Conservation (phyloP, 2,797 vertebrate species). For the Pantherophis vulpinus region DNA sequence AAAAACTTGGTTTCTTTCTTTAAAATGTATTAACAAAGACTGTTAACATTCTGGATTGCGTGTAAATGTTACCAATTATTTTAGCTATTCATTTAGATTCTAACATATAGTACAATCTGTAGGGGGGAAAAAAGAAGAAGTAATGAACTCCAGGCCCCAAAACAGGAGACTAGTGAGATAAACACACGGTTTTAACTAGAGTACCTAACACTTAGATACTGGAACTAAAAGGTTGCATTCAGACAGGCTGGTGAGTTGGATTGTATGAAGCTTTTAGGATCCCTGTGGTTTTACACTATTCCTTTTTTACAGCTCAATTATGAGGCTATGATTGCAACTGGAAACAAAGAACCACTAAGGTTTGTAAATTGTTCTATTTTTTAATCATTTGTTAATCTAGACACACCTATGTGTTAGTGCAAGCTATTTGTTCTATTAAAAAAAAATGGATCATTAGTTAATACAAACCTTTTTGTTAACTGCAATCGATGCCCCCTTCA, state of each 20-base stretch:
- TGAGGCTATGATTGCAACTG: background rate
- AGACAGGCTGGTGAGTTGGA: slow-evolving; percentile 4
- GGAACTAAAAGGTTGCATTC: slow-evolving; percentile 23
- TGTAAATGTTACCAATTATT: background rate
- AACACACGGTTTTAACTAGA: slow-evolving; percentile 24
- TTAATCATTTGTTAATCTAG: slow-evolving; percentile 16
- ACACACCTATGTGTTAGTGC: slow-evolving; percentile 21
- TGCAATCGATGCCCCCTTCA: slow-evolving; percentile 12
- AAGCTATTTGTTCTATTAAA: background rate
- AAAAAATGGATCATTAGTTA: slow-evolving; percentile 32
- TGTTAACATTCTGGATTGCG: background rate
- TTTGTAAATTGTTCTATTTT: background rate
- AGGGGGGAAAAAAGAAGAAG: background rate
- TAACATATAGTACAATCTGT: background rate
- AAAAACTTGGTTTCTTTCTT: background rate
- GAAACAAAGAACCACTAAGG: background rate
- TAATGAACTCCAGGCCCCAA: background rate
- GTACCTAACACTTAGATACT: slow-evolving; percentile 27
- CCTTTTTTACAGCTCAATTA: slow-evolving; percentile 3
- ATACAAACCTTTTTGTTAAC: slow-evolving; percentile 35
- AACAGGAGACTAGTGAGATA: slow-evolving; percentile 17
- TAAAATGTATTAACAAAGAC: background rate
- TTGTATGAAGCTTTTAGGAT: slow-evolving; percentile 3
- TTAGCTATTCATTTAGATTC: slow-evolving; percentile 24
- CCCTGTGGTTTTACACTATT: background rate